Percentiles rank a stretch among this genome's conserved stretches.
Evolutionary conservation across 2,888 invertebrate species (phyloP).

Genomic region (Napeogenes sylphis): DNA sequence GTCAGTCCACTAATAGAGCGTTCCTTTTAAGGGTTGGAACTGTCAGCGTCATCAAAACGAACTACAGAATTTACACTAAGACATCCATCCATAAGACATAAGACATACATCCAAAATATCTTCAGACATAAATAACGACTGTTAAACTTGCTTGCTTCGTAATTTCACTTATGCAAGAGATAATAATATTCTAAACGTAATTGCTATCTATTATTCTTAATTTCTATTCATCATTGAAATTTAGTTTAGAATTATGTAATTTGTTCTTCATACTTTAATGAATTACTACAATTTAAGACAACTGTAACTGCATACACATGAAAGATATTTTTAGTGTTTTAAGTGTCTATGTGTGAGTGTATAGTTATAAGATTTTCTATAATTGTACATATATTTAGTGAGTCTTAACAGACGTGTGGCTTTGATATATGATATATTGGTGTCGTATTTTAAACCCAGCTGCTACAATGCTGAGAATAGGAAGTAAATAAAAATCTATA

Average conservation of each 20-base stretch:
- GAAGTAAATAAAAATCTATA: constrained; percentile 1
- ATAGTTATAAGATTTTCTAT: too few species aligned
- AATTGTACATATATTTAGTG: constrained; percentile 1
- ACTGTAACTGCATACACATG: too few species aligned
- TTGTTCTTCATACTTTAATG: not conserved
- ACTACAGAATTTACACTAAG: not conserved
- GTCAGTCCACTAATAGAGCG: too few species aligned
- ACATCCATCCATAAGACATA: too few species aligned
- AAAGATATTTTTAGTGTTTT: too few species aligned
- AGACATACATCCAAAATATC: not conserved
- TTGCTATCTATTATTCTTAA: constrained; percentile 19
- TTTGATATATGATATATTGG: constrained; percentile 22
- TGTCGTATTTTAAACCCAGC: constrained; percentile 15
- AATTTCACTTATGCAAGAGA: constrained; percentile 17
- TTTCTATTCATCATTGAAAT: constrained; percentile 16
- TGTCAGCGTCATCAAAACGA: too few species aligned
- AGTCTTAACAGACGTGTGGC: constrained; percentile 20
- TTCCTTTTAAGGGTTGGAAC: too few species aligned
- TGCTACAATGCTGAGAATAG: constrained; percentile 14
- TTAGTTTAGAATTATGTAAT: constrained; percentile 2
- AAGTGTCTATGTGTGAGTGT: too few species aligned
- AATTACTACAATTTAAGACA: too few species aligned
- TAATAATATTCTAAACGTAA: constrained; percentile 17
- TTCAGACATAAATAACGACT: too few species aligned
- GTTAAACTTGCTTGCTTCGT: not conserved